phyloP scores from a whole-genome alignment of 2,888 invertebrate species.

The Bimastos eiseni region DNA sequence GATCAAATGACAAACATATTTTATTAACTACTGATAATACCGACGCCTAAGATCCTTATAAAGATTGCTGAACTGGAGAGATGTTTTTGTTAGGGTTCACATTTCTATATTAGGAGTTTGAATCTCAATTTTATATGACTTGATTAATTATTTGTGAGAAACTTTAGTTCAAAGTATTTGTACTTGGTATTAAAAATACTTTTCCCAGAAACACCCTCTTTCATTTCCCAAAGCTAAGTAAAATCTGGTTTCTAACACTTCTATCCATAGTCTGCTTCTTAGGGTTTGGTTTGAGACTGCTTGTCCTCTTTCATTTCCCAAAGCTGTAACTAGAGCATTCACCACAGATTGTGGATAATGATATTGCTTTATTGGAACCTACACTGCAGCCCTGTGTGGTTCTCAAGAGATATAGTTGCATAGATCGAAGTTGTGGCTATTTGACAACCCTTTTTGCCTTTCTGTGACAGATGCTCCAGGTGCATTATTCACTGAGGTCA shows the following conservation, averaged over 20 bases:
- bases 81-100: no score
- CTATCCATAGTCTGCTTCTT: not conserved
- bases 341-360: not conserved
- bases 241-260: not conserved
- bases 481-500: slow-evolving; percentile 55
- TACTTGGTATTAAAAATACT: no score
- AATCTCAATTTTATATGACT: no score
- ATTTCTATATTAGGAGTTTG: no score
- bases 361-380: not conserved
- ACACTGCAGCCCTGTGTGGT: not conserved
- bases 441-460: not conserved
- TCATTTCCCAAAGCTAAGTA: not conserved
- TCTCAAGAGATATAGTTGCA: not conserved
- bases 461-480: slow-evolving; percentile 50
- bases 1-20: no score
- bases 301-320: not conserved
- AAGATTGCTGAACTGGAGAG: no score
- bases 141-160: no score
- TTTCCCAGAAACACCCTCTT: no score
- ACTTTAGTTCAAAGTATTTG: no score
- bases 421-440: not conserved
- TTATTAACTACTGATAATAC: no score
- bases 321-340: not conserved
- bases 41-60: no score
- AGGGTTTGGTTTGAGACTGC: not conserved